Base-by-base conservation (phyloP, 2,888 invertebrate species). In the Ectemnius continuus region DNA sequence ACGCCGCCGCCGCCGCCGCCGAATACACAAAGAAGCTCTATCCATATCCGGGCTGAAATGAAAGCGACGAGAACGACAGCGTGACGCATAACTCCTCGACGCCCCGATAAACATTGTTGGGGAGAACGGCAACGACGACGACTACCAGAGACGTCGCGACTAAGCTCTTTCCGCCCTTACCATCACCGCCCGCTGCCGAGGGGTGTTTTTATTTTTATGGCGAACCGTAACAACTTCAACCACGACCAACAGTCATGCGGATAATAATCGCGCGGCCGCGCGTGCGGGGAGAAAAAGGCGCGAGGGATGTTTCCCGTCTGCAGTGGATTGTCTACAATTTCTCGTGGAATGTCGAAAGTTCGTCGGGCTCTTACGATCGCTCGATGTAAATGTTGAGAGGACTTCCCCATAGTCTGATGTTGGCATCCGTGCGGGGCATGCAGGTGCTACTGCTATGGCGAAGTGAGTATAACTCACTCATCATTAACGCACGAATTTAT, bases 401-500 rank as follows among this genome's bases (percentile, higher is more conserved):
- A 68, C 13, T 52, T 36, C 6, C 56, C 6, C 23, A 63, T 8
- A 36, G 36, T 61, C 18, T 67, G n/a, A 3, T 47, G 52, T 67
- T 52, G 23, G 74, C 69, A 62, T 20, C 48, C 45, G n/a, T 68
- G 57, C 61, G 47, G 45, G 28, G 20, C 26, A 56, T 45, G 57
- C 75, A 78, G 71, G 75, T 77, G 76, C 74, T 18, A 57, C 57
- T 47, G 69, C 57, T 66, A 66, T 73, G 58, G 66, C 63, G 58
- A 76, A 76, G 52, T 75, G 68, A 26, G 36, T 65, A 47, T 72
- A 74, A 73, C 64, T 64, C 60, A 61, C 47, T 52, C 66, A 67
- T 83, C 78, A 70, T 78, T 76, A 74, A 81, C 72, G 61, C 60
- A 65, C 48, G 64, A 72, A 74, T 77, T 76, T 83, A 76, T 78